These are phyloP conservation scores for Ostrea edulis DNA, from an alignment of 1,140 invertebrate genomes.

Conservation along the genomic window DNA sequence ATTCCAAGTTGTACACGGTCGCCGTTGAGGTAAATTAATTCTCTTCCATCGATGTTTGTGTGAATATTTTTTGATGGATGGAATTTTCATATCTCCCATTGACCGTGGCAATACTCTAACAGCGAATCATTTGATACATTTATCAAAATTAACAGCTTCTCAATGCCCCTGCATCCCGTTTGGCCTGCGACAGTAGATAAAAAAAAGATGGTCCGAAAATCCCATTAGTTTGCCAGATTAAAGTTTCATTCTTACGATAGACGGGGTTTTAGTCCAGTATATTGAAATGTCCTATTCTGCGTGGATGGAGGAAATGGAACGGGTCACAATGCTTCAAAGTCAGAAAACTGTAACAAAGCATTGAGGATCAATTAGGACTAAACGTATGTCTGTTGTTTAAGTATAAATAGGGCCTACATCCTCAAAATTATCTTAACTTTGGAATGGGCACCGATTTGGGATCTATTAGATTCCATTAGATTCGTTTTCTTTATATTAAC, in stretches of 20 bases:
- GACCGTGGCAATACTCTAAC: not conserved
- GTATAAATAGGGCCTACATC: too few species aligned
- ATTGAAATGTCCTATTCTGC: not conserved
- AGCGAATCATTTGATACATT: not conserved
- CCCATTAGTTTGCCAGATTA: constrained; percentile 8
- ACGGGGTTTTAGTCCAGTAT: not conserved
- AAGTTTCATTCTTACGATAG: not conserved
- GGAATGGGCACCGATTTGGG: too few species aligned
- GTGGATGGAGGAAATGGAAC: not conserved
- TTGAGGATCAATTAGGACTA: too few species aligned
- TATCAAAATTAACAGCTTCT: not conserved
- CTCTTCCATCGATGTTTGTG: not conserved
- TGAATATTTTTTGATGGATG: not conserved
- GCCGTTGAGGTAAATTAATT: constrained; percentile 2
- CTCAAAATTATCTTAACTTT: too few species aligned
- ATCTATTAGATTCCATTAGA: too few species aligned
- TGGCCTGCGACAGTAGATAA: constrained; percentile 8
- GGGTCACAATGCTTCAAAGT: not conserved
- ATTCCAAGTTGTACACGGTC: not conserved
- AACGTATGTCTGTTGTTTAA: too few species aligned
- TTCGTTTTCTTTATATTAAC: too few species aligned
- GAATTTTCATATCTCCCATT: constrained; percentile 16
- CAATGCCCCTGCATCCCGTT: not conserved
- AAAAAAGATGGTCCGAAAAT: not conserved
- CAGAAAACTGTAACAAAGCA: too few species aligned